Conservation (phyloP, 2,888 invertebrate species). For the Eumacrocentrus americanus region DNA sequence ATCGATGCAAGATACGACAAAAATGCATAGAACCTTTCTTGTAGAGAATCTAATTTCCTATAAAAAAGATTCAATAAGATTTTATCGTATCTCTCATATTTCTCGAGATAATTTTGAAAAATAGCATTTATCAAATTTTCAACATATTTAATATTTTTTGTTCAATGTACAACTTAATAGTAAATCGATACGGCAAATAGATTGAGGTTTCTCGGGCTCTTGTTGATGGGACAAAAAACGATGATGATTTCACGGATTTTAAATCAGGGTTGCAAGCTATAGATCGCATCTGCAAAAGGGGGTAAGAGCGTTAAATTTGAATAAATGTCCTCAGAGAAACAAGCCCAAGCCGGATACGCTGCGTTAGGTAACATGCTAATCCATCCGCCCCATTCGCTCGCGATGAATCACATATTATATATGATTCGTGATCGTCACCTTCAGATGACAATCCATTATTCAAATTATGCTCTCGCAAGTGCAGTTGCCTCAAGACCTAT, state of each 20-base stretch:
- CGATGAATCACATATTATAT: slow-evolving; percentile 47
- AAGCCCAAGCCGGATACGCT: slow-evolving; percentile 47
- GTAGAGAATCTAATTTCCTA: too few species aligned
- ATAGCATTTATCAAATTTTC: too few species aligned
- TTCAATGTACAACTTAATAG: too few species aligned
- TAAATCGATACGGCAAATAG: slow-evolving; percentile 7
- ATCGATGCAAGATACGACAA: too few species aligned
- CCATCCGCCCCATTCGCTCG: slow-evolving; percentile 39
- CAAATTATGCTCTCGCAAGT: slow-evolving; percentile 17
- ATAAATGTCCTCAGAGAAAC: slow-evolving; percentile 51
- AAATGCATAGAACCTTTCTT: too few species aligned
- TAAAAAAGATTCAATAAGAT: too few species aligned
- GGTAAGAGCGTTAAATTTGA: slow-evolving; percentile 58
- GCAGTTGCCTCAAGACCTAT: not conserved
- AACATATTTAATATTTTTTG: not conserved
- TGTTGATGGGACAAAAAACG: slow-evolving; percentile 4
- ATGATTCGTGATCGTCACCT: slow-evolving; percentile 29
- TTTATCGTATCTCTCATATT: too few species aligned
- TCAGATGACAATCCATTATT: slow-evolving; percentile 22
- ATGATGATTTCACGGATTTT: slow-evolving; percentile 55
- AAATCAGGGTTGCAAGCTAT: not conserved
- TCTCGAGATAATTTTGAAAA: too few species aligned
- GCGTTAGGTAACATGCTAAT: slow-evolving; percentile 59
- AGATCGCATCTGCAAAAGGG: slow-evolving; percentile 47
- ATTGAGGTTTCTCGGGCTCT: slow-evolving; percentile 22